Evolutionary conservation across 2,888 invertebrate species (phyloP).

Genomic region (Tubulanus polymorphus): DNA sequence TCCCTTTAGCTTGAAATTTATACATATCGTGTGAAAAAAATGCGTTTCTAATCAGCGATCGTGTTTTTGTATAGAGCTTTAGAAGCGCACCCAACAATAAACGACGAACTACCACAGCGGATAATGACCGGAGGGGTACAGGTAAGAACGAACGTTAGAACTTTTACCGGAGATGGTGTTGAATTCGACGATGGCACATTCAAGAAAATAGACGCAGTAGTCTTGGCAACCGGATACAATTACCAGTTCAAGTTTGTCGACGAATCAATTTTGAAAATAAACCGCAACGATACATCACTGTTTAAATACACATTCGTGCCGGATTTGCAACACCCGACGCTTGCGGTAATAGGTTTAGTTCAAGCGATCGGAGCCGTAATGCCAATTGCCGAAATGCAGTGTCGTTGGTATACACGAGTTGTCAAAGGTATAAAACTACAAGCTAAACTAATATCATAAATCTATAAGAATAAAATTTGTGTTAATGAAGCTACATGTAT

Average conservation of each 20-base stretch:
- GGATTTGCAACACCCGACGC: slow-evolving; percentile 34
- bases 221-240: slow-evolving; percentile 54
- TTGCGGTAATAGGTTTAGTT: slow-evolving; percentile 51
- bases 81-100: slow-evolving; percentile 50
- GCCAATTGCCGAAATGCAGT: slow-evolving; percentile 54
- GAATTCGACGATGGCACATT: slow-evolving; percentile 42
- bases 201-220: slow-evolving; percentile 43
- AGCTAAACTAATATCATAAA: not conserved
- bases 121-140: slow-evolving; percentile 50
- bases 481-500: too few species aligned
- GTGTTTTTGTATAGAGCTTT: slow-evolving; percentile 28
- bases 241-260: slow-evolving; percentile 49
- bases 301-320: slow-evolving; percentile 55
- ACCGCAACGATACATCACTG: slow-evolving; percentile 45
- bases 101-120: slow-evolving; percentile 55
- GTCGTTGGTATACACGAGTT: slow-evolving; percentile 38
- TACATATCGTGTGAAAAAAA: not conserved
- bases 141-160: slow-evolving; percentile 40
- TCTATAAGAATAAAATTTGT: not conserved
- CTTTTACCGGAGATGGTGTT: slow-evolving; percentile 35
- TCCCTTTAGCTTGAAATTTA: not conserved
- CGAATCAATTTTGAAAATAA: slow-evolving; percentile 27
- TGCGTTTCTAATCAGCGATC: too few species aligned
- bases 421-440: slow-evolving; percentile 28
- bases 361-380: slow-evolving; percentile 55